Evolutionary conservation across 2,113 vertebrate genomes (phyloP), one percentile per base, ranked within the genome.

Genomic region (Syrrhaptes paradoxus): DNA sequence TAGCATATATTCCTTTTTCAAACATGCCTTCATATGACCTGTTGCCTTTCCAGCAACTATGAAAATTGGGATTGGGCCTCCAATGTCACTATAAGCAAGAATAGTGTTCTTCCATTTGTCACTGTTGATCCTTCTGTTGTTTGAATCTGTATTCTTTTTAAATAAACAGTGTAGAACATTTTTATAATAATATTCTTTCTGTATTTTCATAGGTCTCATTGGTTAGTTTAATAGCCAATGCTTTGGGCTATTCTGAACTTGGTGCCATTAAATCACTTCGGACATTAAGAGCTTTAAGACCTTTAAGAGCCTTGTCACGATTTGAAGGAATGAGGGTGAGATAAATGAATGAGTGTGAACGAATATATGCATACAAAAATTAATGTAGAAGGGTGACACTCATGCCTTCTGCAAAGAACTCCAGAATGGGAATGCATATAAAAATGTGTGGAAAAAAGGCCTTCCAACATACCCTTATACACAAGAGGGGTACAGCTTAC

Each of bases 251-350:
- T 95, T 98, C 99, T 86, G 98, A 99, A 65, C 97, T 99, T 45
- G 98, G 98, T 87, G 97, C 99, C 97, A 99, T 99, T 96, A 99
- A 99, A 98, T 99, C 99, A 19, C 98, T 99, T 74, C 98, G 99
- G 96, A 99, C 99, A 10, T 97, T 99, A 82, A 97, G 99, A 98
- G 99, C 99, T 95, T 98, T 99, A 97, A 98, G 99, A 98, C 99
- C 99, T 49, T 97, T 99, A 91, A 99, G 99, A 97, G 99, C 99
- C 79, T 97, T 99, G 97, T 99, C 99, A 75, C 98, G 99, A 43
- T 99, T 99, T 95, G 99, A 99, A 98, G 99, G 99, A 97, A 99
- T 99, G 99, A 98, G 99, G 99, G 99, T 99, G 98, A 99, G 99
- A 97, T 63, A 76, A 96, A 52, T 46, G 21, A 83, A 96, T 87